Base-by-base conservation (phyloP, 1,140 invertebrate species). In the Drosophila azteca region DNA sequence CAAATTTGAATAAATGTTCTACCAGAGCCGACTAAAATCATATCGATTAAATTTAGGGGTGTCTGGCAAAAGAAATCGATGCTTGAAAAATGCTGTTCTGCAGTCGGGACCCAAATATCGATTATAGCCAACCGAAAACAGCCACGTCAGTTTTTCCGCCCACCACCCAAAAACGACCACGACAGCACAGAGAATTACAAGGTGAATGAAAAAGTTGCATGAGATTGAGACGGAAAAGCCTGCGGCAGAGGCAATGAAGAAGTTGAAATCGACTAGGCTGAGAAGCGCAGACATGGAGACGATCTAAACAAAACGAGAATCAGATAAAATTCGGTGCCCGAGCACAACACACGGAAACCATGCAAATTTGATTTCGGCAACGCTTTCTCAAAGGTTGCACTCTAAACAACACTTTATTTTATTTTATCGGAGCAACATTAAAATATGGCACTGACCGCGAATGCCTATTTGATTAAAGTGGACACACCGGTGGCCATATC, bases 181-280 rank as follows among this genome's bases (percentile, higher is more conserved):
- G 78, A 65, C 76, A 79, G 31, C 95, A 96, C 39, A 46, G 58
- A 48, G 45, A 55, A 84, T 82, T 84, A 62, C 84, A 84, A 67
- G 57, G 60, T 67, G 69, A 68, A 77, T 71, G 60, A 68, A 50
- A 60, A 73, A 72, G 69, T 89, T 89, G 46, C 83, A 68, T 88
- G 83, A 88, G 79, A 88, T 53, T 59, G 60, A 64, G 43, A 51
- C 73, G 61, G 60, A 63, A 49, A 82, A 64, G 46, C 69, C 59
- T 66, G 58, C 62, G 48, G 35, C 46, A 64, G 59, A 61, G 83
- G 83, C 72, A 55, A 87, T 87, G 83, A 87, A 82, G 83, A 88
- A 75, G 67, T 66, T 45, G 35, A 88, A 83, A 79, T 24, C 51
- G 6, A 52, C 53, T 67, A 59, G 69, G 71, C 79, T 67, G 58